Conservation (phyloP, 2,113 vertebrate genomes). For the Danionella cerebrum region DNA sequence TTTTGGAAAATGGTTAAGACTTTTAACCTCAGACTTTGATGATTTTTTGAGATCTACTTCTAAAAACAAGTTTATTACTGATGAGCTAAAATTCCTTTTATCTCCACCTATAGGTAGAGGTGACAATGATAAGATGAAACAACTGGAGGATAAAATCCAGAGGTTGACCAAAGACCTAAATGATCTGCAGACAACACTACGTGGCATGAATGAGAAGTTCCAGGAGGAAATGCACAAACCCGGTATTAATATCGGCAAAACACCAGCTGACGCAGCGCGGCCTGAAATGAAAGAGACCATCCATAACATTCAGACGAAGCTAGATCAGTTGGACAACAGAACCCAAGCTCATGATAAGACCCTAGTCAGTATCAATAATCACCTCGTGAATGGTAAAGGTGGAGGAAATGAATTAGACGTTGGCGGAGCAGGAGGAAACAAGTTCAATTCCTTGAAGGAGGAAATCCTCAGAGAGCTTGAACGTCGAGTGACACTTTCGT, state of each 20-base stretch:
- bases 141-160: slow-evolving; percentile 80
- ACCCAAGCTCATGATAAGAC: slow-evolving; percentile 76
- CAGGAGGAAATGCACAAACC: slow-evolving; percentile 55
- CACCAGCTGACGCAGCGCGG: slow-evolving; percentile 73
- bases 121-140: slow-evolving; percentile 70
- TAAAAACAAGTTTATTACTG: no score
- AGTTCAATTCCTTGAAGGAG: slow-evolving; percentile 45
- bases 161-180: slow-evolving; percentile 74
- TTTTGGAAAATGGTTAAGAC: no score
- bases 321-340: slow-evolving; percentile 81
- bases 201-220: slow-evolving; percentile 60
- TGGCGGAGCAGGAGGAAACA: neutral
- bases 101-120: slow-evolving; percentile 52
- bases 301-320: slow-evolving; percentile 76
- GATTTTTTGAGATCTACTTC: no score
- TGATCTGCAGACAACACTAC: slow-evolving; percentile 67
- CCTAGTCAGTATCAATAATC: slow-evolving; percentile 72
- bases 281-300: slow-evolving; percentile 82
- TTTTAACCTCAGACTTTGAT: no score
- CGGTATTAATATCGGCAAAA: slow-evolving; percentile 51
- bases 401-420: slow-evolving; percentile 30
- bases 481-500: slow-evolving; percentile 71
- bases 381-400: slow-evolving; percentile 61
- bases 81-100: neutral
- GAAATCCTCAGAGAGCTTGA: slow-evolving; percentile 75